Percentiles rank a stretch among this genome's conserved stretches.
Evolutionary conservation across 2,113 vertebrate genomes (phyloP).

Genomic region (Zootoca vivipara): DNA sequence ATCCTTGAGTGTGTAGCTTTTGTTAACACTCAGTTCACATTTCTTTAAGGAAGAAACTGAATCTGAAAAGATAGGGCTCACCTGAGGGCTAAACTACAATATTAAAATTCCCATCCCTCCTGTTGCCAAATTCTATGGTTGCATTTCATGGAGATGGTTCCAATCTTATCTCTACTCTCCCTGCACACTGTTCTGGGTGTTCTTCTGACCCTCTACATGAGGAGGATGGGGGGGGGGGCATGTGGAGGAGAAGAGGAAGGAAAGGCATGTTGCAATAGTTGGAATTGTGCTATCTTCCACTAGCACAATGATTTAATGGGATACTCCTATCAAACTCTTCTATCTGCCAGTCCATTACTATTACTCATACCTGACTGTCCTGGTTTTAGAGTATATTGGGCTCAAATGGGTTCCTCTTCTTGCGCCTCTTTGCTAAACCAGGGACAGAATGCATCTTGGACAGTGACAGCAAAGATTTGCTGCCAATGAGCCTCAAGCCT

Average conservation of each 20-base stretch:
- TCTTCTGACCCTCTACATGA: no score
- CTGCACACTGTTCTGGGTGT: no score
- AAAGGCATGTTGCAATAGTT: no score
- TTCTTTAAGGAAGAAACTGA: background rate
- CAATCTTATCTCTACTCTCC: no score
- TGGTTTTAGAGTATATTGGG: background rate
- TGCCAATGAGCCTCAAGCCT: background rate
- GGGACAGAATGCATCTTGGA: no score
- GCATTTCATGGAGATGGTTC: no score
- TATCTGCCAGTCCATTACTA: background rate
- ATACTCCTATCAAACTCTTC: background rate
- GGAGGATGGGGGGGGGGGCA: no score
- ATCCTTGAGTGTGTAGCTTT: background rate
- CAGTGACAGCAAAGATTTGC: no score
- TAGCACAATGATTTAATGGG: no score
- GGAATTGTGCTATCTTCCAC: no score
- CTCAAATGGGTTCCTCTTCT: background rate
- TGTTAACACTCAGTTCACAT: background rate
- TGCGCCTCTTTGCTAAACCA: background rate
- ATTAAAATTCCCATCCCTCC: background rate
- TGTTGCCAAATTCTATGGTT: background rate
- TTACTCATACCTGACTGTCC: background rate
- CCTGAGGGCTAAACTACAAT: background rate
- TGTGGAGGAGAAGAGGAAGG: no score
- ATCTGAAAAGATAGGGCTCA: background rate